These are phyloP conservation scores for Anarrhichthys ocellatus DNA, from an alignment of 2,113 vertebrate genomes.

Conservation along the genomic window DNA sequence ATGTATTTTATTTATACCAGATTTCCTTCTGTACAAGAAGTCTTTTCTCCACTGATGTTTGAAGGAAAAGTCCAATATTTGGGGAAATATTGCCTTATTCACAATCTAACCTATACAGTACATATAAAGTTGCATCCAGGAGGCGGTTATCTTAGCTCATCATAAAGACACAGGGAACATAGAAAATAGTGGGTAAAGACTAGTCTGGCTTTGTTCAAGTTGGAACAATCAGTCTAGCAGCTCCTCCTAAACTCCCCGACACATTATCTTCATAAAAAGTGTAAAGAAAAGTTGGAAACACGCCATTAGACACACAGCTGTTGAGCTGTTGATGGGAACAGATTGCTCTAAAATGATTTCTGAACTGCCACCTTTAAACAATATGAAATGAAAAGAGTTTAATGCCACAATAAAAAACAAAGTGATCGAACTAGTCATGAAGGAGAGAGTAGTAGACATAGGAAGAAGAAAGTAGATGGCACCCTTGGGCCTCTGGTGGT, in stretches of 20 bases:
- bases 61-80: background rate
- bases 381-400: background rate
- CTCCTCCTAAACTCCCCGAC: background rate
- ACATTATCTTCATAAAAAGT: background rate
- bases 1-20: background rate
- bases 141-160: background rate
- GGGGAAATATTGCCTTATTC: background rate
- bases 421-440: background rate
- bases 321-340: no score
- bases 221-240: no score
- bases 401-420: background rate
- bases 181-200: no score
- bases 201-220: no score
- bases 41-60: background rate
- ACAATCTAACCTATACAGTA: background rate
- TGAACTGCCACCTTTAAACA: no score
- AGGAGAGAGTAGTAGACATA: background rate
- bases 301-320: no score
- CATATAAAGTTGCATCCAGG: background rate
- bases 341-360: no score
- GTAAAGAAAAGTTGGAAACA: background rate
- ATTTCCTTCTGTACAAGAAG: background rate
- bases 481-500: conserved; percentile 27
- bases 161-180: background rate
- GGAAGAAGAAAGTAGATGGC: conserved; percentile 4